phyloP scores from a whole-genome alignment of 2,797 vertebrate genomes.

The Cryptoprocta ferox region DNA sequence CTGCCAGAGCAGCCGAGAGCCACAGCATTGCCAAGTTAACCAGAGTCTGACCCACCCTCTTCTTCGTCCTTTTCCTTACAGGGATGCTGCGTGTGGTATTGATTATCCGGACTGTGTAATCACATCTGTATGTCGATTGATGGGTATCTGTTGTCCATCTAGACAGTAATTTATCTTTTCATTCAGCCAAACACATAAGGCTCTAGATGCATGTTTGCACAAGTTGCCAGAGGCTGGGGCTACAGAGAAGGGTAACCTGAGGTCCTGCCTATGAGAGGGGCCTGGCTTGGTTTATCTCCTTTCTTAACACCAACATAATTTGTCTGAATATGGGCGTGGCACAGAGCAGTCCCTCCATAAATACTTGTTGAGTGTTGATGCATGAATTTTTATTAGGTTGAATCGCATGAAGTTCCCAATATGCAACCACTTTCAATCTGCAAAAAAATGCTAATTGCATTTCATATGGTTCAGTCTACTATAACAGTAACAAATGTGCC shows the following conservation, averaged over 20 bases:
- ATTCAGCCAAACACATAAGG: not conserved
- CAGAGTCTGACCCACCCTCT: not conserved
- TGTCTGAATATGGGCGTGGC: not conserved
- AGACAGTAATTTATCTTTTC: not conserved
- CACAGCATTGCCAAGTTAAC: not conserved
- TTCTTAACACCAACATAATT: not conserved
- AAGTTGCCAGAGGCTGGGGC: not conserved
- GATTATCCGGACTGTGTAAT: not conserved
- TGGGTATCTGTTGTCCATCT: not conserved
- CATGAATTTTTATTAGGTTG: not conserved
- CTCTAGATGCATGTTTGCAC: not conserved
- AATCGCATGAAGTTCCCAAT: not conserved
- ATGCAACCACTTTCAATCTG: not conserved
- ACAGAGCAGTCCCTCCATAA: not conserved
- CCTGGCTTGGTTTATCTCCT: not conserved
- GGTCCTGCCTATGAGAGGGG: not conserved
- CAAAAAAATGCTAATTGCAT: not conserved
- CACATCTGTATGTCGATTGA: not conserved
- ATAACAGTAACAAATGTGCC: not conserved
- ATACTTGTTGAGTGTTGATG: not conserved
- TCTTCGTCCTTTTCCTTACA: not conserved
- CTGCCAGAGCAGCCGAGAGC: not conserved
- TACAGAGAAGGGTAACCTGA: not conserved
- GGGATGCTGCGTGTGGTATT: not conserved
- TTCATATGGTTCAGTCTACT: not conserved